Conservation (phyloP, 2,113 vertebrate species). For the Mus pahari region DNA sequence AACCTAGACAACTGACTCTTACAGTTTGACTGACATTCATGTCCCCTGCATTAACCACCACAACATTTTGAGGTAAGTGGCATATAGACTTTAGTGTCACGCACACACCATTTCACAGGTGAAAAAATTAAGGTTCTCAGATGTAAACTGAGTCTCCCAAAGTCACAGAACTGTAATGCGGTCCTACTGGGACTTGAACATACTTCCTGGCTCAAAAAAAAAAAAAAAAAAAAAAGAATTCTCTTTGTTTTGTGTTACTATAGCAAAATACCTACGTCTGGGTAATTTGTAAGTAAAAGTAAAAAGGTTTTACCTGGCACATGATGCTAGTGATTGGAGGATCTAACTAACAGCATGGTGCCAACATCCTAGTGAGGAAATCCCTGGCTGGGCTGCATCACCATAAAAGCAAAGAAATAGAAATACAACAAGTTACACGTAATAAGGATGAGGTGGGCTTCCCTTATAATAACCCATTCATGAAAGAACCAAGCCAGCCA, state of each 20-base stretch:
- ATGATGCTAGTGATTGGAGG: neutral
- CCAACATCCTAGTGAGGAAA: neutral
- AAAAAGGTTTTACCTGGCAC: neutral
- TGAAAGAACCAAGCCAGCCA: neutral
- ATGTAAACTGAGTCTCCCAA: neutral
- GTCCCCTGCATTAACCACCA: neutral
- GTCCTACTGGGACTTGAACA: neutral
- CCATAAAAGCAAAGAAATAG: neutral
- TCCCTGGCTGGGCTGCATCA: neutral
- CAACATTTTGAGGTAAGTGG: neutral
- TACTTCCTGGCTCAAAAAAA: neutral
- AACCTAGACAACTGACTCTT: neutral
- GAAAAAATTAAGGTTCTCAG: conserved; percentile 28
- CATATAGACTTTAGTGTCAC: neutral
- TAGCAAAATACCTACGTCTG: neutral
- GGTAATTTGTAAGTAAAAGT: neutral
- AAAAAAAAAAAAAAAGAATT: neutral
- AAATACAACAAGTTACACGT: neutral
- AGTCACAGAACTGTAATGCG: neutral
- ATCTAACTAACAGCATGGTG: neutral
- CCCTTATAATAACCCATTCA: neutral
- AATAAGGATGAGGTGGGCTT: neutral
- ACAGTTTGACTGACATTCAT: neutral
- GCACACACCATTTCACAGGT: neutral
- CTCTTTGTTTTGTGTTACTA: neutral